These are phyloP conservation scores for Amblyopsis hoosieri DNA, from an alignment of 2,797 vertebrate species.

Conservation along the genomic window DNA sequence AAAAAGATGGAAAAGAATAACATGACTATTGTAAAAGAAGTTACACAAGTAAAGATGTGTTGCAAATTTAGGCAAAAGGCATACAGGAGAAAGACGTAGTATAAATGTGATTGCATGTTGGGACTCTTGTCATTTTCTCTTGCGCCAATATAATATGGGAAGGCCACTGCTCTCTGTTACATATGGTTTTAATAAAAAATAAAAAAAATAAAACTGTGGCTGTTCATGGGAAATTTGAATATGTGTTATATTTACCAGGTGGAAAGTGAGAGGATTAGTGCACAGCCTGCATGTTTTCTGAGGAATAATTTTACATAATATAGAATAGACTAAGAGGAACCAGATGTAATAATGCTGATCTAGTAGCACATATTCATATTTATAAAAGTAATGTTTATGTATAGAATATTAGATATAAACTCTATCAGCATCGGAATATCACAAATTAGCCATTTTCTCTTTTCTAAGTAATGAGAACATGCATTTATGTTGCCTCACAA, in stretches of 20 bases:
- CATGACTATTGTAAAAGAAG: no score
- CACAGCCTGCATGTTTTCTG: slow-evolving; percentile 66
- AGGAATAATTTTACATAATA: slow-evolving; percentile 77
- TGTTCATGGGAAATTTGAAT: slow-evolving; percentile 70
- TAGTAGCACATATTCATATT: slow-evolving; percentile 68
- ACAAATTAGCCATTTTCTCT: no score
- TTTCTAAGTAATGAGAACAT: no score
- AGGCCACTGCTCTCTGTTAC: slow-evolving; percentile 74
- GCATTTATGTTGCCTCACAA: no score
- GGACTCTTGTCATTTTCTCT: slow-evolving; percentile 45
- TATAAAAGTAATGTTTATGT: slow-evolving; percentile 76
- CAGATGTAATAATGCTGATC: slow-evolving; percentile 75
- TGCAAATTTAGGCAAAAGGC: slow-evolving; percentile 19
- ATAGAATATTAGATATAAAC: slow-evolving; percentile 38
- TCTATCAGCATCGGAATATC: slow-evolving; percentile 39
- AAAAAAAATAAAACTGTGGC: slow-evolving; percentile 34
- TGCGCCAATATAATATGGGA: slow-evolving; percentile 62
- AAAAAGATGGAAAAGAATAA: no score
- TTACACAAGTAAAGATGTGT: no score
- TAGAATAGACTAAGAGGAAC: slow-evolving; percentile 71
- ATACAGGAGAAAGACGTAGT: slow-evolving; percentile 35
- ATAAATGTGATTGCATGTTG: slow-evolving; percentile 56
- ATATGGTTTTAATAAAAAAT: slow-evolving; percentile 73
- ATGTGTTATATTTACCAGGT: slow-evolving; percentile 80
- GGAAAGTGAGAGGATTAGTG: slow-evolving; percentile 76